These are phyloP conservation scores for Therioaphis trifolii DNA, from an alignment of 2,888 invertebrate species.

Conservation along the genomic window DNA sequence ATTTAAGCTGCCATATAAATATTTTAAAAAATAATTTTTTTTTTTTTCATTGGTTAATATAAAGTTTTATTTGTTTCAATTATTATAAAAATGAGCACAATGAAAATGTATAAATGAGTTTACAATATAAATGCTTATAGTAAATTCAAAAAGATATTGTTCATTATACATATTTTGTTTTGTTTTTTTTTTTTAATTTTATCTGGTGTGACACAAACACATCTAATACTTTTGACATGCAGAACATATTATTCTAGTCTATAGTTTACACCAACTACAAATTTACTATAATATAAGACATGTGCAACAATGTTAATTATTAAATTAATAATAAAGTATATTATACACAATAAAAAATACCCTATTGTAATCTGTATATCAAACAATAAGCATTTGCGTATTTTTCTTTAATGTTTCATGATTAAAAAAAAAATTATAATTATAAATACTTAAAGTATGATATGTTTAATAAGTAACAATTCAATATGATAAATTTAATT, in stretches of 20 bases:
- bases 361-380: neutral
- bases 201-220: neutral
- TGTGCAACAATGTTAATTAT: neutral
- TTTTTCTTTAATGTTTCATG: neutral
- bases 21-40: neutral
- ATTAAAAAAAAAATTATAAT: neutral
- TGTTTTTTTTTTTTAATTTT: neutral
- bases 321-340: constrained; percentile 11
- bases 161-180: neutral
- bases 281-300: neutral
- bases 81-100: constrained; percentile 22
- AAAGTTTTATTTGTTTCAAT: neutral
- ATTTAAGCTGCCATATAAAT: neutral
- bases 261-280: neutral
- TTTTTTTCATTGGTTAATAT: neutral
- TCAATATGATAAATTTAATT: constrained; percentile 2
- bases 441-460: neutral
- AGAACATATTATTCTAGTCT: neutral
- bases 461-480: constrained; percentile 49
- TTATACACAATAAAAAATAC: neutral
- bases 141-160: neutral
- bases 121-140: neutral
- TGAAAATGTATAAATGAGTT: constrained; percentile 26
- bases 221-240: neutral
- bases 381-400: neutral